Conservation (phyloP, 2,797 vertebrate genomes). For the Prunella strophiata region DNA sequence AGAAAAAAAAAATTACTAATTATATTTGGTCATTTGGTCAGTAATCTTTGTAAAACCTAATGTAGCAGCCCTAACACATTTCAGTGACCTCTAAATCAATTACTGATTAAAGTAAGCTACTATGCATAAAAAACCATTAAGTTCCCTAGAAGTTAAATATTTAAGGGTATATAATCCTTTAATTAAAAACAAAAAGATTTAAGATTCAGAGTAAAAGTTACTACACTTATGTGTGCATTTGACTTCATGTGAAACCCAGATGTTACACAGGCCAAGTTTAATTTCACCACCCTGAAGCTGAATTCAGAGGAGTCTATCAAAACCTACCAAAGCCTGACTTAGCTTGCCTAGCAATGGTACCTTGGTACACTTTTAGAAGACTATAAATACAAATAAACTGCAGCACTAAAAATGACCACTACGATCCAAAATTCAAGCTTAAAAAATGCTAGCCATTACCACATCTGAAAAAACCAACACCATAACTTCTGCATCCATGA, state of each 20-base stretch:
- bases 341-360: not conserved
- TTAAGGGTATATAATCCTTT: not conserved
- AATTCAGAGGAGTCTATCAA: not conserved
- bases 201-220: not conserved
- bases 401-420: constrained; percentile 23
- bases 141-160: not conserved
- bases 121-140: not conserved
- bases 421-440: not conserved
- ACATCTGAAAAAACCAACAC: not conserved
- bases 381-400: not conserved
- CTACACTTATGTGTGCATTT: not conserved
- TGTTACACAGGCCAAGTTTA: not conserved
- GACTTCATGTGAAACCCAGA: not conserved
- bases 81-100: not conserved
- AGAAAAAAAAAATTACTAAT: constrained; percentile 38
- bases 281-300: not conserved
- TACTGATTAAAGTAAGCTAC: not conserved
- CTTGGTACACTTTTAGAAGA: not conserved
- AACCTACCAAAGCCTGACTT: not conserved
- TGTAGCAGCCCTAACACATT: not conserved
- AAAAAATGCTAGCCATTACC: not conserved
- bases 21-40: constrained; percentile 38
- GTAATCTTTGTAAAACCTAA: not conserved
- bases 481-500: not conserved
- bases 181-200: not conserved